Evolutionary conservation across 2,113 vertebrate species (phyloP), one percentile per base, ranked within the genome.

Genomic region (Sorex fumeus): DNA sequence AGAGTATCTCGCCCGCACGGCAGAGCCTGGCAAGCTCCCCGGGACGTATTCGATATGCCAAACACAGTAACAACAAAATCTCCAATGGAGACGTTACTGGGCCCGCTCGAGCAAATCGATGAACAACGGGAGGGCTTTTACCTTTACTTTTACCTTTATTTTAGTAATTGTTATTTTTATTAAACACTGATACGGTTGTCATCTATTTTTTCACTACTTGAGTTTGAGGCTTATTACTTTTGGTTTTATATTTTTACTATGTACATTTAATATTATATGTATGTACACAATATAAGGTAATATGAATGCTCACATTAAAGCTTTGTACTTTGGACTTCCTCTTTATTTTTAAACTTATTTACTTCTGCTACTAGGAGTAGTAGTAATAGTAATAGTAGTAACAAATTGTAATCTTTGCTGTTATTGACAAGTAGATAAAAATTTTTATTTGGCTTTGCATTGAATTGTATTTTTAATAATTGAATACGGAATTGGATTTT

Each of bases 161-260:
- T 88, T 57, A 43, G 19, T 88, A 43, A 85, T 34, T 30, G 13
- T 21, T 88, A 30, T 71, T n/a, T 60, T 83, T 87, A 60, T 47
- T 74, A 85, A 72, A 62, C 53, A 45, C 0, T 23, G 19, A 70
- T 1, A 25, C 0, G 30, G 10, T 75, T 60, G 62, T 7, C 8
- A 60, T 15, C 69, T 30, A 0, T 43, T 88, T 45, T 90, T 50
- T 45, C 34, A 21, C 6, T 75, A 74, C 28, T 91, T 70, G 32
- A 60, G 16, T 28, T 90, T 77, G 23, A 82, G 13, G 0, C 25
- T 64, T 75, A 57, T 1, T 62, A 36, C 2, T 72, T 57, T 72
- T 43, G 12, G 9, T 93, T 92, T 53, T 3, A 62, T 9, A 90
- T 72, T 67, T 71, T 78, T n/a, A 8, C 34, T 28, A 19, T 32